These are phyloP conservation scores for Raja brachyura DNA, from an alignment of 2,113 vertebrate genomes.

Conservation along the genomic window DNA sequence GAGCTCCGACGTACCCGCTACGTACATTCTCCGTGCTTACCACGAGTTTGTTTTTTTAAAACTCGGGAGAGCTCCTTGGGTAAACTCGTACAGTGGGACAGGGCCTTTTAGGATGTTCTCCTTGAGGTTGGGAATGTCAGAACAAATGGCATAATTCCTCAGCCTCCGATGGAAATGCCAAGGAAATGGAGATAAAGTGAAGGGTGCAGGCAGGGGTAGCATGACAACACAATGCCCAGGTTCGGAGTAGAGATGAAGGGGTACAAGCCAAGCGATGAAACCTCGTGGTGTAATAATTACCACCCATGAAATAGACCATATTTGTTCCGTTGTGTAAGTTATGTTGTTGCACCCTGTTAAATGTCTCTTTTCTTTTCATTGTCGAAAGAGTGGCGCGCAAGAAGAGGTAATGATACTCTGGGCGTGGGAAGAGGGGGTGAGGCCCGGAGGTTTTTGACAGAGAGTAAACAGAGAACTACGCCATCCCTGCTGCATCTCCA, in stretches of 20 bases:
- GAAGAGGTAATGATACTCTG: neutral
- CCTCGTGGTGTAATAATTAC: slow-evolving; percentile 17
- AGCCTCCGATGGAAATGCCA: too few relatives aligned
- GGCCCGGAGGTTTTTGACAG: too few relatives aligned
- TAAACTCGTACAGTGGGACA: too few relatives aligned
- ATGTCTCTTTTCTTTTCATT: slow-evolving; percentile 5
- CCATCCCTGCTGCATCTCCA: slow-evolving; percentile 2
- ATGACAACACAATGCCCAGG: neutral
- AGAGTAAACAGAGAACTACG: neutral
- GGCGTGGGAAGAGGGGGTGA: too few relatives aligned
- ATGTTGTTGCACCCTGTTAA: slow-evolving; percentile 1
- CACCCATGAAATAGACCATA: slow-evolving; percentile 40
- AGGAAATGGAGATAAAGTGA: too few relatives aligned
- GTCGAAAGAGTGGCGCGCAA: neutral
- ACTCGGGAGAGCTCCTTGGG: too few relatives aligned
- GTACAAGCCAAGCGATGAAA: neutral
- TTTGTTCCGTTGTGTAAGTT: slow-evolving; percentile 33
- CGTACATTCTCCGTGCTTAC: too few relatives aligned
- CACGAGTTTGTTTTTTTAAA: too few relatives aligned
- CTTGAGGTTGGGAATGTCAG: neutral
- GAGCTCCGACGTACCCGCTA: too few relatives aligned
- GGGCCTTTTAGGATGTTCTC: too few relatives aligned
- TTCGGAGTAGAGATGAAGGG: too few relatives aligned
- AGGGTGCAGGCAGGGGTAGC: too few relatives aligned
- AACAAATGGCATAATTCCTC: neutral